Evolutionary conservation across 2,797 vertebrate species (phyloP).

Genomic region (Okamejei kenojei): DNA sequence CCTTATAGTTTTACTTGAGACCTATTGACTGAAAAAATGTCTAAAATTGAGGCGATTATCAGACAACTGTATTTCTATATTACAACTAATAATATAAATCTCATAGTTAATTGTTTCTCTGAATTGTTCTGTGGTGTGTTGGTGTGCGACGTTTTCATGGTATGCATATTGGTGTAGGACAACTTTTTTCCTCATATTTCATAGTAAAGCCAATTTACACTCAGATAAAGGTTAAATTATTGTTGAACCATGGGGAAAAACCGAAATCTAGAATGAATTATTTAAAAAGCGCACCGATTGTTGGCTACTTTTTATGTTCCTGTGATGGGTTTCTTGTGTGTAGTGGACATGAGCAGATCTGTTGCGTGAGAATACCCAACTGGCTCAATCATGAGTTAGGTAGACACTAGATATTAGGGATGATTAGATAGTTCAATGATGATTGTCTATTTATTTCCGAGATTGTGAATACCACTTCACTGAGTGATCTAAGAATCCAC

Average conservation of each 20-base stretch:
- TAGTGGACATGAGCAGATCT: too few relatives aligned
- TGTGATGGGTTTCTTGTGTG: background rate
- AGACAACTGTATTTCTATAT: background rate
- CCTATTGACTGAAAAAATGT: too few relatives aligned
- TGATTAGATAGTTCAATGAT: background rate
- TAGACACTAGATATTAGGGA: too few relatives aligned
- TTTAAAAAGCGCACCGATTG: background rate
- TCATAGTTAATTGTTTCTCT: background rate
- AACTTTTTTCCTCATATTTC: background rate
- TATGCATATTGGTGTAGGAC: background rate
- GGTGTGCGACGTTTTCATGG: background rate
- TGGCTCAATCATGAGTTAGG: background rate
- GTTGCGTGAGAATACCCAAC: too few relatives aligned
- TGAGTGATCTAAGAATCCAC: background rate
- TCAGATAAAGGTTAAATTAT: background rate
- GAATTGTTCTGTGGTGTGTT: too few relatives aligned
- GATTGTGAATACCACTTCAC: background rate
- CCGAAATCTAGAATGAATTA: background rate
- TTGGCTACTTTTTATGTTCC: background rate
- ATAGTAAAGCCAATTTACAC: background rate
- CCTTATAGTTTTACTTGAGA: background rate
- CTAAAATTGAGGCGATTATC: background rate
- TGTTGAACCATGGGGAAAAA: background rate
- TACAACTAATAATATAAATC: background rate
- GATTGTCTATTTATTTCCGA: background rate